A percentile compares a stretch with the other conserved stretches of the same genome.
These are phyloP conservation scores for Gobio gobio DNA, from an alignment of 2,113 vertebrate genomes.

Conservation along the genomic window DNA sequence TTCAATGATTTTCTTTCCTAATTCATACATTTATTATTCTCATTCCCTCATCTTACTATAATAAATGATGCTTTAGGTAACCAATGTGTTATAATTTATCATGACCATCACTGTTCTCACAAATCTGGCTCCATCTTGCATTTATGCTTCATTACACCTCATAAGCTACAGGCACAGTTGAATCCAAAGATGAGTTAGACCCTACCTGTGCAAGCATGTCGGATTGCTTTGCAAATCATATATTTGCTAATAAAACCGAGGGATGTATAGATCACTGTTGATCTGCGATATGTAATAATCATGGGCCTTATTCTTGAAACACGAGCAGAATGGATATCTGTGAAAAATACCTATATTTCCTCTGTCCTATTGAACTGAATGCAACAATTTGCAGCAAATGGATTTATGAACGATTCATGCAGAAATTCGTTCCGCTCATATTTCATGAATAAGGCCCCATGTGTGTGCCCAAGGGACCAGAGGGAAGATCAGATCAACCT, in stretches of 20 bases:
- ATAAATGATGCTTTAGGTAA: neutral
- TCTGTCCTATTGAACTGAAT: slow-evolving; percentile 22
- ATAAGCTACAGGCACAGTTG: neutral
- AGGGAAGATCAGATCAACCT: neutral
- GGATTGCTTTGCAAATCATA: neutral
- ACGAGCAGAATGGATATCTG: neutral
- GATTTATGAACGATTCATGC: neutral
- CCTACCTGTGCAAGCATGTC: slow-evolving; percentile 6
- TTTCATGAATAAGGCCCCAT: slow-evolving; percentile 16
- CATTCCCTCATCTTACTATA: neutral
- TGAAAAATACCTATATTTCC: neutral
- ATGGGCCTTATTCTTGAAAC: neutral
- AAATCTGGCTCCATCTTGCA: slow-evolving; percentile 24
- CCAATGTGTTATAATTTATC: slow-evolving; percentile 1
- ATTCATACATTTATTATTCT: neutral
- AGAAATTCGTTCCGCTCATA: neutral
- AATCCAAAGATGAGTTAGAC: neutral
- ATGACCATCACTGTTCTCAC: neutral
- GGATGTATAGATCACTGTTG: neutral
- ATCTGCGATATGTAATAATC: neutral
- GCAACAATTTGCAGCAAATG: slow-evolving; percentile 23
- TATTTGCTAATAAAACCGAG: neutral
- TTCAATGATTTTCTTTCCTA: neutral
- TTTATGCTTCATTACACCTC: slow-evolving; percentile 11
- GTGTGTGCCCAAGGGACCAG: neutral